These are phyloP conservation scores for Lasioglossum vierecki DNA, from an alignment of 2,888 invertebrate species.

Conservation along the genomic window DNA sequence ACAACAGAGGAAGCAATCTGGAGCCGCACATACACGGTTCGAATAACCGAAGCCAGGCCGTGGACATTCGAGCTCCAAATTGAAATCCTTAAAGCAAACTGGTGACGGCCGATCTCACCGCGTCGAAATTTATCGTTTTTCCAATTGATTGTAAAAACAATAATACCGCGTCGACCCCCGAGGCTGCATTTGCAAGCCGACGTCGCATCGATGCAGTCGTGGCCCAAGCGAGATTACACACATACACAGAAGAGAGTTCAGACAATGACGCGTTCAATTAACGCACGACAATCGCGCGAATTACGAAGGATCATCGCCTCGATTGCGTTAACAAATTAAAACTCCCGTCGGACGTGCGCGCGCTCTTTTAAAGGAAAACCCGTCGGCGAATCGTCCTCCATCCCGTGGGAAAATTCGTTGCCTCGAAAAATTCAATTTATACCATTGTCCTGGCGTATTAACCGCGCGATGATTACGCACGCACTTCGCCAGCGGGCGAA, in stretches of 20 bases:
- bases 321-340: constrained; percentile 1
- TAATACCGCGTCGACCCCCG: background rate
- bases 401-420: background rate
- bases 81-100: constrained; percentile 30
- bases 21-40: background rate
- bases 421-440: constrained; percentile 2
- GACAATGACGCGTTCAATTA: background rate
- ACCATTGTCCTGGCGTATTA: background rate
- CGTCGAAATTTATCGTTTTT: constrained; percentile 10
- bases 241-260: background rate
- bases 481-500: background rate
- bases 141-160: constrained; percentile 14
- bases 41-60: constrained; percentile 20
- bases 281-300: background rate
- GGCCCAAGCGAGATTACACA: background rate
- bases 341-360: background rate
- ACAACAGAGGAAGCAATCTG: constrained; percentile 26
- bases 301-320: background rate
- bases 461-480: background rate
- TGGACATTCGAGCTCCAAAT: constrained; percentile 9
- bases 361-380: background rate
- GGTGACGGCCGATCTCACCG: background rate
- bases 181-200: background rate
- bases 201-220: background rate
- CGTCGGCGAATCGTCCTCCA: background rate